Base-by-base conservation (phyloP, 1,140 invertebrate genomes). In the Ericerus pela region DNA sequence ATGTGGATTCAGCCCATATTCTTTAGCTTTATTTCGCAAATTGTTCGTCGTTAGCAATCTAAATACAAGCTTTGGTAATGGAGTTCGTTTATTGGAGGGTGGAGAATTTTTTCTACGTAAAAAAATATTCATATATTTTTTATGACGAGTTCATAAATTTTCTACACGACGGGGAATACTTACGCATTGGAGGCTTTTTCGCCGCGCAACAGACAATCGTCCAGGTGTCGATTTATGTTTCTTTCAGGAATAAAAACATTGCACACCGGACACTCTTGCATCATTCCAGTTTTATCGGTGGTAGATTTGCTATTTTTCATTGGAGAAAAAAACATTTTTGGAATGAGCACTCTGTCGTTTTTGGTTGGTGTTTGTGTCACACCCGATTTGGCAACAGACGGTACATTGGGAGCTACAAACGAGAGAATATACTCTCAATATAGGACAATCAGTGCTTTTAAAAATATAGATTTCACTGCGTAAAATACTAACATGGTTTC, bases 181-280 rank as follows among this genome's bases (percentile, higher is more conserved):
- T 41, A 37, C 54, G 11, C 29, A 53, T 58, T 26, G 33, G 53
- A 36, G 55, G 31, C 43, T 58, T 18, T 38, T 58, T 63, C 55
- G 11, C 30, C 63, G 54, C 69, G 61, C 53, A 70, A 67, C 26
- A 77, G 64, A 63, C 76, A 78, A 43, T 68, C 66, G 64, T 78
- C 76, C 28, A 78, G 66, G 65, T 78, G 76, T 18, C 62, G 64
- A 61, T 78, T 77, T 10, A 78, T 73, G 59, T 70, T 65, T 3
- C 55, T 58, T 51, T 70, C 60, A 11, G 66, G 62, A 33, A 78
- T 67, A 10, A 68, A 64, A 28, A 76, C 71, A 54, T 62, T 65
- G 57, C 76, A 78, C 0, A 78, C 73, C 31, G 76, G 76, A 66
- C 76, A 78, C 8, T 76, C 72, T 57, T 57, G 56, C 29, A 66